Conservation (phyloP, 2,113 vertebrate species). For the Hymenochirus boettgeri region DNA sequence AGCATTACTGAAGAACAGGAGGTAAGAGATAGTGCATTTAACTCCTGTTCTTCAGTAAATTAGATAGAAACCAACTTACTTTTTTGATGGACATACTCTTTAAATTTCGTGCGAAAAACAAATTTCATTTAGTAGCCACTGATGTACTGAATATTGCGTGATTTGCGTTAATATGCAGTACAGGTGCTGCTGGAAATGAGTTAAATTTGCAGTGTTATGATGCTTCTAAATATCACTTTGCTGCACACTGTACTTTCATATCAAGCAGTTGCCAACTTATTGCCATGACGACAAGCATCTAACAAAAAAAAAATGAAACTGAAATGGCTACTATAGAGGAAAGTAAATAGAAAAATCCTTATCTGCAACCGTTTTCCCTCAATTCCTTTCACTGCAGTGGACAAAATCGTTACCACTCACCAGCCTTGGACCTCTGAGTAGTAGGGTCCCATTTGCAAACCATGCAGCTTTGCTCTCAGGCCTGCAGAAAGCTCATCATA, state of each 20-base stretch:
- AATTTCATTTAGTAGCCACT: too few relatives aligned
- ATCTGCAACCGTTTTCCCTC: background rate
- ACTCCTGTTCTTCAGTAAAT: too few relatives aligned
- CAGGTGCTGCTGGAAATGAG: background rate
- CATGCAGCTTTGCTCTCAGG: slow-evolving; percentile 10
- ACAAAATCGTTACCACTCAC: background rate
- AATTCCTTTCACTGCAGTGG: background rate
- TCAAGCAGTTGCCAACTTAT: slow-evolving; percentile 32
- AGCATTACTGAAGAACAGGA: too few relatives aligned
- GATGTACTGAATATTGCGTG: too few relatives aligned
- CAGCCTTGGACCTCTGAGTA: background rate
- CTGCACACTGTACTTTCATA: slow-evolving; percentile 28
- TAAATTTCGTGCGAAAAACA: too few relatives aligned
- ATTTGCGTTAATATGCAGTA: background rate
- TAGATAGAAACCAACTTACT: too few relatives aligned
- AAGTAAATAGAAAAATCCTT: background rate
- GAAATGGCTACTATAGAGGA: slow-evolving; percentile 2
- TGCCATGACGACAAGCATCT: slow-evolving; percentile 31
- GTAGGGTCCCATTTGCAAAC: slow-evolving; percentile 8
- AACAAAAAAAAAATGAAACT: slow-evolving; percentile 11
- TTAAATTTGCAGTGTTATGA: slow-evolving; percentile 4
- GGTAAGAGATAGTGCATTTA: too few relatives aligned
- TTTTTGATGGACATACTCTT: too few relatives aligned
- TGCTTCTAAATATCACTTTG: slow-evolving; percentile 27
- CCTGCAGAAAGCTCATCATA: slow-evolving; percentile 44